Evolutionary conservation across 2,113 vertebrate species (phyloP).

Genomic region (Indicator maculatus): DNA sequence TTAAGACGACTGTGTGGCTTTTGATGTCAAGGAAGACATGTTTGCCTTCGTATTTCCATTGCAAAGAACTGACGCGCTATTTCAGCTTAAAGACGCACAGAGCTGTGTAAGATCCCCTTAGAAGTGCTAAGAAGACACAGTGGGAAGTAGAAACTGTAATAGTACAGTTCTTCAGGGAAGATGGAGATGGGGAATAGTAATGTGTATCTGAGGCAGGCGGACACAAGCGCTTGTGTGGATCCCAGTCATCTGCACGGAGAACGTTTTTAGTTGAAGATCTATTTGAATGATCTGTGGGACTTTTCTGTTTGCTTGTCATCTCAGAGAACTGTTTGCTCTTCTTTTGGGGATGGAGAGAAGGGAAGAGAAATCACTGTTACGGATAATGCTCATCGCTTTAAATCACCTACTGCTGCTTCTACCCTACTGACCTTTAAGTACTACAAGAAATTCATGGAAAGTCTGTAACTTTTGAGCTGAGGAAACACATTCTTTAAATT

Average conservation of each 20-base stretch:
- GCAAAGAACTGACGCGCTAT: background rate
- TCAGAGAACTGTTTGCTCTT: background rate
- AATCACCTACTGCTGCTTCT: background rate
- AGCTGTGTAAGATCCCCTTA: background rate
- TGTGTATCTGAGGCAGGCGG: background rate
- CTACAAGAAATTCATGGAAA: background rate
- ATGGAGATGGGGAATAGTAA: background rate
- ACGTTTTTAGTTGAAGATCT: background rate
- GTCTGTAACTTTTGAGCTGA: background rate
- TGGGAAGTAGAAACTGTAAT: background rate
- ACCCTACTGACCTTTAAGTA: background rate
- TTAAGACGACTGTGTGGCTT: background rate
- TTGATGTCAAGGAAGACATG: background rate
- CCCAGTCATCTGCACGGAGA: background rate
- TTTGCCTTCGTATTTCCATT: background rate
- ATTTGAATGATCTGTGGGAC: background rate
- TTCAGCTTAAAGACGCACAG: background rate
- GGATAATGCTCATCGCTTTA: background rate
- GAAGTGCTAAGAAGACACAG: background rate
- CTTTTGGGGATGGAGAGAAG: background rate
- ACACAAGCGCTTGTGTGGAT: background rate
- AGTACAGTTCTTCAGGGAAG: background rate
- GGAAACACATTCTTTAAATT: conserved; percentile 1
- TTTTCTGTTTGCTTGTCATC: background rate
- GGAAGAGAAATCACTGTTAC: background rate